Conservation (phyloP, 2,113 vertebrate species). For the Gorilla gorilla region DNA sequence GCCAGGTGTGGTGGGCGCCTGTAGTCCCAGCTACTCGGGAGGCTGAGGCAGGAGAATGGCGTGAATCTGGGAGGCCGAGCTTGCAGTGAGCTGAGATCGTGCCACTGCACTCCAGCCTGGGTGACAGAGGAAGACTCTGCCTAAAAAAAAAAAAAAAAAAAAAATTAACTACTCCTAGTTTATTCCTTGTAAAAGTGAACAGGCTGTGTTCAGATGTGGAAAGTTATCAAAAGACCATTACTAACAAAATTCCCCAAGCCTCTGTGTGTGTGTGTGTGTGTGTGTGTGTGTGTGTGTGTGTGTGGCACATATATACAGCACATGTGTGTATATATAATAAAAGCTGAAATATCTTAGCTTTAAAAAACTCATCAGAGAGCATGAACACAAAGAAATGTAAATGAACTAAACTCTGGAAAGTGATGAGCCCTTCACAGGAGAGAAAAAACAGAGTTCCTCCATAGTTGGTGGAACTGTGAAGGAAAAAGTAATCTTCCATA, state of each 20-base stretch:
- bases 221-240: neutral
- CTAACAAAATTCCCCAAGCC: neutral
- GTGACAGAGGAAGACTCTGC: too few relatives aligned
- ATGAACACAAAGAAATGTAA: neutral
- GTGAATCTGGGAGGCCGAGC: too few relatives aligned
- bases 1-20: too few relatives aligned
- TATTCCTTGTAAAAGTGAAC: neutral
- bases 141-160: too few relatives aligned
- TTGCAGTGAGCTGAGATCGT: too few relatives aligned
- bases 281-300: too few relatives aligned
- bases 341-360: neutral
- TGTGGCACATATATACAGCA: too few relatives aligned
- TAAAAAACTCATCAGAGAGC: neutral
- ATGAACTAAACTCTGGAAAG: neutral
- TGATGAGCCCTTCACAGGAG: neutral
- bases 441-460: neutral
- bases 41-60: too few relatives aligned
- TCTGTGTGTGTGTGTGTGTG: too few relatives aligned
- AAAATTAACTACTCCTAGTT: neutral
- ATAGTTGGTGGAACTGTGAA: neutral
- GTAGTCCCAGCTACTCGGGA: too few relatives aligned
- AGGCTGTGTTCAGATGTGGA: neutral
- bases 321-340: neutral
- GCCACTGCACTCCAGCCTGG: too few relatives aligned
- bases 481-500: neutral